Conservation (phyloP, 2,888 invertebrate species). For the Philhelius pedissequus region DNA sequence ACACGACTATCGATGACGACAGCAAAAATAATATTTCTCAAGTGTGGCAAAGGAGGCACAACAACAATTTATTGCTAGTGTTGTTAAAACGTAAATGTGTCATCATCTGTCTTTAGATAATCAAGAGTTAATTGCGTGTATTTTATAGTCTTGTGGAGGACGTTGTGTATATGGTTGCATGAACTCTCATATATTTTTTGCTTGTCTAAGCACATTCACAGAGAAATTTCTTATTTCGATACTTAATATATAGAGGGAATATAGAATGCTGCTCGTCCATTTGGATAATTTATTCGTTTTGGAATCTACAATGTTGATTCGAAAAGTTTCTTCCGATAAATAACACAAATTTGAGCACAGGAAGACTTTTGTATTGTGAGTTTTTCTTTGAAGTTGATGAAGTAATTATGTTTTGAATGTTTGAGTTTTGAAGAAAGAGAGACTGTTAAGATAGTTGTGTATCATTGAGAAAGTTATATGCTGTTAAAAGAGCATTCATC, state of each 20-base stretch:
- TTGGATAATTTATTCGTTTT: not conserved
- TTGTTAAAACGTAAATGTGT: slow-evolving; percentile 18
- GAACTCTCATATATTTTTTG: not conserved
- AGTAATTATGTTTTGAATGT: not conserved
- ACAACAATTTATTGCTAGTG: slow-evolving; percentile 11
- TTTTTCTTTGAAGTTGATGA: not conserved
- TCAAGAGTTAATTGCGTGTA: slow-evolving; percentile 25
- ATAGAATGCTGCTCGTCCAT: not conserved
- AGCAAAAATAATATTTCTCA: not conserved
- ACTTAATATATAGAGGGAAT: not conserved
- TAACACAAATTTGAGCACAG: not conserved
- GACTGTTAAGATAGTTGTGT: too few relatives aligned
- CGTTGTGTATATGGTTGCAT: not conserved
- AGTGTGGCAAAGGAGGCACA: not conserved
- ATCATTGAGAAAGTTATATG: too few relatives aligned
- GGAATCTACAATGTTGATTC: not conserved
- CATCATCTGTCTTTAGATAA: slow-evolving; percentile 26
- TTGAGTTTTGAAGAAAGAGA: not conserved
- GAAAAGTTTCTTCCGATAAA: not conserved
- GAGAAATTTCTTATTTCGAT: not conserved
- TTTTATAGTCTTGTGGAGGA: slow-evolving; percentile 13
- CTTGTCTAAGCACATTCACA: slow-evolving; percentile 8
- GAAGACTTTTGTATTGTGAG: not conserved
- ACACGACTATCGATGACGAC: not conserved
- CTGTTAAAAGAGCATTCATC: too few relatives aligned